Evolutionary conservation across 1,140 invertebrate species (phyloP).

Genomic region (Physella acuta): DNA sequence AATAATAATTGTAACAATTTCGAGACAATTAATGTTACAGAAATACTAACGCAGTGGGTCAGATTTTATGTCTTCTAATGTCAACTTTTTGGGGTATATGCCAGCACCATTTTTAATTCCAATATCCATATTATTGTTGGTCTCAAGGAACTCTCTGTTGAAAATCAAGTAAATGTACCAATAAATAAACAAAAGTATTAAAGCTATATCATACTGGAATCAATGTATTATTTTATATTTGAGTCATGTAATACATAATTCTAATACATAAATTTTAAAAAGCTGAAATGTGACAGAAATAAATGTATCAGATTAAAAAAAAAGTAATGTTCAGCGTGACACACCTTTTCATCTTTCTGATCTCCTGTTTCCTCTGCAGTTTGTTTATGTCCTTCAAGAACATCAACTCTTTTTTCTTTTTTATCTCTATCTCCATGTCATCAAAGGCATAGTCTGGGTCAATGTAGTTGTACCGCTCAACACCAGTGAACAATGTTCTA

Average conservation of each 20-base stretch:
- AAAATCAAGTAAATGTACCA: too few species aligned
- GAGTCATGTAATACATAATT: too few species aligned
- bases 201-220: too few species aligned
- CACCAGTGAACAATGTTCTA: conserved; percentile 56
- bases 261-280: neutral
- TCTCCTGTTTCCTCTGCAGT: conserved; percentile 44
- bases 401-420: conserved; percentile 40
- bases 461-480: conserved; percentile 52
- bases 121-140: conserved; percentile 53
- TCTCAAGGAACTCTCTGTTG: conserved; percentile 47
- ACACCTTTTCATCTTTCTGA: conserved; percentile 45
- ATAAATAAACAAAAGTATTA: too few species aligned
- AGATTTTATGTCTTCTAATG: conserved; percentile 46
- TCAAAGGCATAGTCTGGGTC: conserved; percentile 58
- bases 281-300: neutral
- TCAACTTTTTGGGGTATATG: conserved; percentile 46
- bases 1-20: too few species aligned
- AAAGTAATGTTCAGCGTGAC: too few species aligned
- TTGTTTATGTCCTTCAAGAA: conserved; percentile 50
- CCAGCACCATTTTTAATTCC: conserved; percentile 53
- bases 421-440: conserved; percentile 44
- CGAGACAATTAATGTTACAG: too few species aligned
- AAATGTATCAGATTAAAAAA: neutral
- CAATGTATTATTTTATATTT: too few species aligned
- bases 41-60: conserved; percentile 46